phyloP scores from a whole-genome alignment of 2,797 vertebrate genomes.

The Halcyon leucocephala region DNA sequence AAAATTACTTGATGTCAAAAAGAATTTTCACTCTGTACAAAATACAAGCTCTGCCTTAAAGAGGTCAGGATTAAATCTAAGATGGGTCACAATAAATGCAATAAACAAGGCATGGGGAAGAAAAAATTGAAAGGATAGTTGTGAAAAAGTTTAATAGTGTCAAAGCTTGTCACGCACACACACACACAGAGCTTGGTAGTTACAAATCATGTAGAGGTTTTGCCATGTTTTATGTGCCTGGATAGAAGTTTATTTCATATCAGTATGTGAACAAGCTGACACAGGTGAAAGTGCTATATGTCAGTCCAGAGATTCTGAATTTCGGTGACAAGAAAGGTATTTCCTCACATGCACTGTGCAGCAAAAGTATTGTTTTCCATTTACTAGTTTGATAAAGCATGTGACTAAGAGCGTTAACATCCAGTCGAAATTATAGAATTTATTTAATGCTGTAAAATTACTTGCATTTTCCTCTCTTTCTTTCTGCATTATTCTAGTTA shows the following conservation, averaged over 20 bases:
- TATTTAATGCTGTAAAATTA: not conserved
- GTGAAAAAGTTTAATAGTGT: not conserved
- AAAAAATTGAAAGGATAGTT: not conserved
- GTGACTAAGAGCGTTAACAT: not conserved
- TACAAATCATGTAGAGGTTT: not conserved
- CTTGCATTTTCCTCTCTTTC: not conserved
- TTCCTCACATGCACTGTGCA: not conserved
- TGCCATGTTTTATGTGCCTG: not conserved
- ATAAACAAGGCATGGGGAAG: not conserved
- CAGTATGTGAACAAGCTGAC: not conserved
- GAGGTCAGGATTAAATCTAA: not conserved
- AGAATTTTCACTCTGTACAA: not conserved
- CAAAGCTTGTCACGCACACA: not conserved
- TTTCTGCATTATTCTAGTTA: slow-evolving; percentile 9
- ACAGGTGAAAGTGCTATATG: not conserved
- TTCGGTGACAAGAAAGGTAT: not conserved
- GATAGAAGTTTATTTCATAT: not conserved
- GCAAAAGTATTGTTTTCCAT: not conserved
- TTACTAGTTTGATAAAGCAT: not conserved
- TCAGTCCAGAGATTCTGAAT: not conserved
- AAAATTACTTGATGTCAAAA: not conserved
- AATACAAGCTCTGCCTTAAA: not conserved
- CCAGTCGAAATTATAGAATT: not conserved
- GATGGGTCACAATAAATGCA: not conserved
- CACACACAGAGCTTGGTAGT: not conserved